Conservation (phyloP, 2,113 vertebrate genomes). For the Elephantulus edwardii region DNA sequence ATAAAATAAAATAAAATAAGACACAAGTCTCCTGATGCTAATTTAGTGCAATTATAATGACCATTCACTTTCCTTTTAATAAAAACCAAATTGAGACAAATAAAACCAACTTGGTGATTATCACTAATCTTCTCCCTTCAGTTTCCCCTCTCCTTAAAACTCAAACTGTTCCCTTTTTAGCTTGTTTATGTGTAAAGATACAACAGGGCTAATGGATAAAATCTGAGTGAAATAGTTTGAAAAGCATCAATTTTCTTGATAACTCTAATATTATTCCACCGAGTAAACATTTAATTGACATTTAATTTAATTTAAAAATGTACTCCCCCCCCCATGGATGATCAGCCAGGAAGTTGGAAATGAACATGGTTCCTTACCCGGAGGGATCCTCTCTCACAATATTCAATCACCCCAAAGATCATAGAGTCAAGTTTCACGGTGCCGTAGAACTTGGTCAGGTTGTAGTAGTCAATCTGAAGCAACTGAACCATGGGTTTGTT, state of each 20-base stretch:
- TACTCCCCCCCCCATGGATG: conserved; percentile 10
- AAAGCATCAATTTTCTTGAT: not conserved
- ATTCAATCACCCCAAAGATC: conserved; percentile 94
- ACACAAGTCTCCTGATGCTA: not conserved
- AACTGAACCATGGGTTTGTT: conserved; percentile 83
- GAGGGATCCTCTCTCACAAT: conserved; percentile 95
- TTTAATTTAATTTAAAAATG: too few species aligned
- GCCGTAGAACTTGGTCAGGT: conserved; percentile 98
- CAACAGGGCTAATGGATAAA: not conserved
- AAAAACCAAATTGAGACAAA: not conserved
- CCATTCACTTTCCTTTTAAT: not conserved
- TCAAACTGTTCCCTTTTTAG: not conserved
- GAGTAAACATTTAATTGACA: not conserved
- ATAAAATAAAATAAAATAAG: too few species aligned
- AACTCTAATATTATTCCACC: not conserved
- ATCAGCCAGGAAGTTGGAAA: conserved; percentile 58
- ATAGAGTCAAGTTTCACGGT: conserved; percentile 94
- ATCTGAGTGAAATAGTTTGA: not conserved
- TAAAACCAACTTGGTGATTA: not conserved
- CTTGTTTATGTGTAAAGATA: not conserved
- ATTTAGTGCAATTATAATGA: not conserved
- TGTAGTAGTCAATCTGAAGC: conserved; percentile 95
- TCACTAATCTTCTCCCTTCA: not conserved
- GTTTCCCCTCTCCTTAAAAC: not conserved
- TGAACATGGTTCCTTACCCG: conserved; percentile 86